Evolutionary conservation across 1,140 invertebrate genomes (phyloP).

Genomic region (Drosophila sp.): DNA sequence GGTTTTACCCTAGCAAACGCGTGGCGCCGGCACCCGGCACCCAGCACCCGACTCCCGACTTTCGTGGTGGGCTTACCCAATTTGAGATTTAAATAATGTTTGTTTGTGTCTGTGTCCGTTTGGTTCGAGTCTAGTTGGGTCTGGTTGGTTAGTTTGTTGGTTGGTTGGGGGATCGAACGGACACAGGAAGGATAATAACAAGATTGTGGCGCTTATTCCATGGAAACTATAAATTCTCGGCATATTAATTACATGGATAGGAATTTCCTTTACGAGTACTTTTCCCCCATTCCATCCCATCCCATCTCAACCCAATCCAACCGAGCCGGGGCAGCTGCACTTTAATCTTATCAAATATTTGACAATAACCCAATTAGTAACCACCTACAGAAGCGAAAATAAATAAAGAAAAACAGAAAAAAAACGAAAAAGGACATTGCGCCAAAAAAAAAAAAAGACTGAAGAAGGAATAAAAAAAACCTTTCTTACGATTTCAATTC

Average conservation of each 20-base stretch:
- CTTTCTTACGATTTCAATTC: constrained; percentile 33
- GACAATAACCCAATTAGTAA: constrained; percentile 81
- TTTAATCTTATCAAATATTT: constrained; percentile 77
- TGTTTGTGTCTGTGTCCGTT: neutral
- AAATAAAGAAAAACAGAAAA: constrained; percentile 25
- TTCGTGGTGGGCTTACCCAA: constrained; percentile 25
- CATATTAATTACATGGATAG: constrained; percentile 7
- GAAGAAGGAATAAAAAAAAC: constrained; percentile 6
- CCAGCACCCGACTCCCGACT: neutral
- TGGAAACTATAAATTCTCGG: constrained; percentile 67
- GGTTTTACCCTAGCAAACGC: constrained; percentile 62
- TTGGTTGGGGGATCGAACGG: constrained; percentile 32
- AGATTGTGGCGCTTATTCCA: constrained; percentile 50
- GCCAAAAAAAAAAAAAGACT: constrained; percentile 47
- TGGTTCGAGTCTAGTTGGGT: neutral
- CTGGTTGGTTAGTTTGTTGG: neutral
- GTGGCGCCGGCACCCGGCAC: constrained; percentile 40
- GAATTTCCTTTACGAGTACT: constrained; percentile 6
- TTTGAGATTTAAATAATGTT: constrained; percentile 21
- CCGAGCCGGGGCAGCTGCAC: constrained; percentile 42
- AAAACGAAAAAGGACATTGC: constrained; percentile 52
- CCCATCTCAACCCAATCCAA: too few species aligned
- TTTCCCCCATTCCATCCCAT: neutral
- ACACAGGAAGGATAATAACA: constrained; percentile 63
- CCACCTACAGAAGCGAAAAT: constrained; percentile 63